A percentile compares a stretch with the other conserved stretches of the same genome.
These are phyloP conservation scores for Hemichromis elongatus DNA, from an alignment of 2,113 vertebrate species.

Conservation along the genomic window DNA sequence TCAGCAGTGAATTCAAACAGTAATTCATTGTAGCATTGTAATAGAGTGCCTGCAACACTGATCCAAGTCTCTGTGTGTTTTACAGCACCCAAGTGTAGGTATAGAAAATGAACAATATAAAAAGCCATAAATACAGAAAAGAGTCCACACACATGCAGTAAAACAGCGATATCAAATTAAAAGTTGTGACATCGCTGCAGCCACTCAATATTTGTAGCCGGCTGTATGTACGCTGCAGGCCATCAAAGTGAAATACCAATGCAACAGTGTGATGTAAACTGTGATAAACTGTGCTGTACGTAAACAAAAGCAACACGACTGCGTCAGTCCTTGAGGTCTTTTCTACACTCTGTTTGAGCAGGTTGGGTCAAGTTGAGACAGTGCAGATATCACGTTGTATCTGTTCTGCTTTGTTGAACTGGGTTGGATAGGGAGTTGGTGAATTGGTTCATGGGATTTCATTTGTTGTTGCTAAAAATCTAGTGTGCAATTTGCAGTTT, in stretches of 20 bases:
- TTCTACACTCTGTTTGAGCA: constrained; percentile 3
- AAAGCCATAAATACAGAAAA: constrained; percentile 26
- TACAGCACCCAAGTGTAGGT: not conserved
- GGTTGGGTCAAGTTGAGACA: constrained; percentile 22
- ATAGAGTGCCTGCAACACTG: not conserved
- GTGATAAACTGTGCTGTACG: not conserved
- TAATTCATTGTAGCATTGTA: not conserved
- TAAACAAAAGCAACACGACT: constrained; percentile 14
- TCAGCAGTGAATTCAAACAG: not conserved
- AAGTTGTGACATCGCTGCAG: not conserved
- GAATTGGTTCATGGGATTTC: not conserved
- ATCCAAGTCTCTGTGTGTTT: not conserved
- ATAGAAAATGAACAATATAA: not conserved
- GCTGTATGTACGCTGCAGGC: constrained; percentile 3
- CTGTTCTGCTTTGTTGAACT: constrained; percentile 4
- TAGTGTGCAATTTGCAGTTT: not conserved
- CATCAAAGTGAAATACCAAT: constrained; percentile 8
- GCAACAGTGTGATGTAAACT: constrained; percentile 38
- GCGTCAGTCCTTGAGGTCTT: not conserved
- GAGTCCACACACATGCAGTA: not conserved
- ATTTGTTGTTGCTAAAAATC: constrained; percentile 6
- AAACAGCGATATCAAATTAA: not conserved
- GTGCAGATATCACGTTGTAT: not conserved
- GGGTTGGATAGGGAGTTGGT: not conserved
- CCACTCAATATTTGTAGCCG: not conserved